A percentile compares a stretch with the other conserved stretches of the same genome.
Evolutionary conservation across 2,113 vertebrate species (phyloP).

Genomic region (Phalacrocorax carbo): DNA sequence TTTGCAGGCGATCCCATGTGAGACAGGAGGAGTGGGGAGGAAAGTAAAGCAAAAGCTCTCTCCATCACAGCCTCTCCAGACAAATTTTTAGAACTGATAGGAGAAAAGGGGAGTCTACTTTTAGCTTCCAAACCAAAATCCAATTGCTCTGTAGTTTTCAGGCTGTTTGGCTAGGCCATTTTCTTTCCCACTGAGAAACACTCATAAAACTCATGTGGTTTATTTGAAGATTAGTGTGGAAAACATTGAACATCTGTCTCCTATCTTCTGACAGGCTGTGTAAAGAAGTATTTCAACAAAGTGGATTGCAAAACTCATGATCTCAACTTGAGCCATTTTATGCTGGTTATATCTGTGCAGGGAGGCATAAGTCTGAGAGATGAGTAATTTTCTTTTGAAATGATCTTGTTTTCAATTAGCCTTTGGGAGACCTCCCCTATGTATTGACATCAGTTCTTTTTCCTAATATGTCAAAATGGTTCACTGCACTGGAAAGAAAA

Average conservation of each 20-base stretch:
- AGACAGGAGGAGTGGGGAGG: background rate
- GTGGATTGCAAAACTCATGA: constrained; percentile 16
- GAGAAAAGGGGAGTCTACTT: constrained; percentile 6
- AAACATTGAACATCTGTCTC: constrained; percentile 29
- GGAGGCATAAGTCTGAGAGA: background rate
- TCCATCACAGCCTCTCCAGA: constrained; percentile 49
- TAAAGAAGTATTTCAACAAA: constrained; percentile 35
- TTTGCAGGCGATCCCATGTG: constrained; percentile 46
- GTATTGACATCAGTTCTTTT: background rate
- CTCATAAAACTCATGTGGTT: background rate
- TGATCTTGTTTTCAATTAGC: background rate
- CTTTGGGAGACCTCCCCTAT: background rate
- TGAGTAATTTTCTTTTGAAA: constrained; percentile 40
- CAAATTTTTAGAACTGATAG: constrained; percentile 18
- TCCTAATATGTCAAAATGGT: background rate
- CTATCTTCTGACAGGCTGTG: constrained; percentile 1
- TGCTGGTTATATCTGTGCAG: background rate
- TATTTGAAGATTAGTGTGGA: constrained; percentile 36
- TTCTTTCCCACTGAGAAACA: constrained; percentile 39
- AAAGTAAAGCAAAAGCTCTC: constrained; percentile 44
- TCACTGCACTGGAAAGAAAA: background rate
- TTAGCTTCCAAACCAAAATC: constrained; percentile 16
- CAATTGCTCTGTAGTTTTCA: background rate
- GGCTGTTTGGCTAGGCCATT: background rate
- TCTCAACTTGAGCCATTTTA: background rate